Conservation (phyloP, 2,113 vertebrate genomes). For the Phylloscopus trochilus region DNA sequence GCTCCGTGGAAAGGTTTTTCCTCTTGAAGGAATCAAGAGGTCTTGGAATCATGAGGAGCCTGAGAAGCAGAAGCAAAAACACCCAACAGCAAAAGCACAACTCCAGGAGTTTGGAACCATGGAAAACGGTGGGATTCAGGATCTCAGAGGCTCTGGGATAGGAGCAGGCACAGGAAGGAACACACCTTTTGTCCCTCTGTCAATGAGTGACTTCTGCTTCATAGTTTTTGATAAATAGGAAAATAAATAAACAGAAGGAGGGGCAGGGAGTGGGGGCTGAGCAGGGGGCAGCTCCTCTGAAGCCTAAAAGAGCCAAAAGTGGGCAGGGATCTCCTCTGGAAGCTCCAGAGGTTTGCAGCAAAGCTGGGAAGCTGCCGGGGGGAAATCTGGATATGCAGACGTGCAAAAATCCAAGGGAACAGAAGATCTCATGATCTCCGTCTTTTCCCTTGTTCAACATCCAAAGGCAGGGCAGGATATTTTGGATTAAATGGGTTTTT, state of each 20-base stretch:
- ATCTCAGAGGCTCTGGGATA: not conserved
- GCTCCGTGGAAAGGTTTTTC: not conserved
- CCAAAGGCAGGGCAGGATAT: not conserved
- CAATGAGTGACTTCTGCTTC: not conserved
- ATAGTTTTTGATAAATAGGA: not conserved
- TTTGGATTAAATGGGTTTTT: not conserved
- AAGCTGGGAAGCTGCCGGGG: not conserved
- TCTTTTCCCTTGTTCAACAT: not conserved
- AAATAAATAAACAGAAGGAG: not conserved
- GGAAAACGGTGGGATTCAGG: accelerated
- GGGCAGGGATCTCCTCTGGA: not conserved
- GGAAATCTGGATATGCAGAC: accelerated
- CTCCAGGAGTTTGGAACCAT: not conserved
- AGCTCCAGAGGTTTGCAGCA: not conserved
- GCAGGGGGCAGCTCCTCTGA: not conserved
- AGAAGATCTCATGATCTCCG: accelerated
- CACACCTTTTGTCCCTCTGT: not conserved
- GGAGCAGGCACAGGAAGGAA: not conserved
- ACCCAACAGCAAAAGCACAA: not conserved
- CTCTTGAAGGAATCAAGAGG: not conserved
- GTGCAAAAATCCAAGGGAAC: not conserved
- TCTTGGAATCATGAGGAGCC: too few species aligned
- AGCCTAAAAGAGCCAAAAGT: accelerated
- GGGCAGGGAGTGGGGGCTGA: not conserved
- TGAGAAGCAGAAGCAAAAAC: not conserved